Evolutionary conservation across 2,797 vertebrate species (phyloP).

Genomic region (Apodemus agrarius): DNA sequence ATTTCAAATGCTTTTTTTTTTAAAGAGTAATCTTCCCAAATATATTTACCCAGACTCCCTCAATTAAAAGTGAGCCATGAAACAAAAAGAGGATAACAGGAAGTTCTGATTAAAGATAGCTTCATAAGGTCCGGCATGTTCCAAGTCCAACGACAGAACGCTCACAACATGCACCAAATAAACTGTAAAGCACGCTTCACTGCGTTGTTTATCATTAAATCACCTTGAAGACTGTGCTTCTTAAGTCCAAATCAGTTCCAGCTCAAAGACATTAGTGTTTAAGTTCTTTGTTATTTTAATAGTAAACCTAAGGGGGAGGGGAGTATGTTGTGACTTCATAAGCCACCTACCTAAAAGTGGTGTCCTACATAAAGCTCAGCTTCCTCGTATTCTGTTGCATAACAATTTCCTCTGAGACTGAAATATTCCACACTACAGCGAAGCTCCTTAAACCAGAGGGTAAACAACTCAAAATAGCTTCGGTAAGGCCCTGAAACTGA

Average conservation of each 20-base stretch:
- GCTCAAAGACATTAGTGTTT: not conserved
- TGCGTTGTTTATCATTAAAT: not conserved
- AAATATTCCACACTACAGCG: not conserved
- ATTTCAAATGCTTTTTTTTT: not conserved
- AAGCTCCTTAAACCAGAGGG: not conserved
- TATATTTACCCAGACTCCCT: not conserved
- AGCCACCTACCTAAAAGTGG: not conserved
- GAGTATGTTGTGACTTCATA: not conserved
- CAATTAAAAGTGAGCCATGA: not conserved
- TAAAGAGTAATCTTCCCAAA: not conserved
- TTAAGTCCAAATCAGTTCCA: not conserved
- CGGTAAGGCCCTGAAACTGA: not conserved
- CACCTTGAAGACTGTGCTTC: not conserved
- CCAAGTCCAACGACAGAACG: not conserved
- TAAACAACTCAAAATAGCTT: not conserved
- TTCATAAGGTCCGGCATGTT: not conserved
- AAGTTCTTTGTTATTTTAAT: not conserved
- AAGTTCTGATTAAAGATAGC: not conserved
- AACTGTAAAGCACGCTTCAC: not conserved
- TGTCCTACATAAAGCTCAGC: not conserved
- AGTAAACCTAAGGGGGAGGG: not conserved
- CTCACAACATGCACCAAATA: not conserved
- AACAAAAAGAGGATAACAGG: not conserved
- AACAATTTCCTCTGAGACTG: not conserved
- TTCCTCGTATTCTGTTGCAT: not conserved